phyloP scores from a whole-genome alignment of 2,113 vertebrate species.

The Mesembrinibis cayennensis region DNA sequence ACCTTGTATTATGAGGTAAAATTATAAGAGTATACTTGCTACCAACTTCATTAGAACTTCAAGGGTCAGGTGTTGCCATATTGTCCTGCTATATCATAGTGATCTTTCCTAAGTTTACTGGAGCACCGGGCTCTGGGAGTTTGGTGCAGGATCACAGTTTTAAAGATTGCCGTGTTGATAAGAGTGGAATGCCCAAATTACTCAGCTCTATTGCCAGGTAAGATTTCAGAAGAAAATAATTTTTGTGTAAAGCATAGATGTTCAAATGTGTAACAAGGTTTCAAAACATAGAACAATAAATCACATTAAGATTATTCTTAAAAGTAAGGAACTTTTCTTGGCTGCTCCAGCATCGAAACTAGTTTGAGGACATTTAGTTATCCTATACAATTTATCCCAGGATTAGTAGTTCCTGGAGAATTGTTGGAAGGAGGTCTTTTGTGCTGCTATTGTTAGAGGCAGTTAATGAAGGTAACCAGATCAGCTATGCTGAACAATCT shows the following conservation, averaged over 20 bases:
- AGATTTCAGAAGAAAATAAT: neutral
- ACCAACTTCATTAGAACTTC: neutral
- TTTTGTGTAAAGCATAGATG: neutral
- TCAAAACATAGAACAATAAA: neutral
- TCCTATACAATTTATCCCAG: neutral
- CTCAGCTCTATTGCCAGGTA: neutral
- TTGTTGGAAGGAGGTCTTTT: neutral
- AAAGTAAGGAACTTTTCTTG: neutral
- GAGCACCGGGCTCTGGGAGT: neutral
- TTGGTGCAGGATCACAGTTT: neutral
- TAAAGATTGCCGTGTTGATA: neutral
- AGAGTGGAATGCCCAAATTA: neutral
- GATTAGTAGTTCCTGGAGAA: neutral
- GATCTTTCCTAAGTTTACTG: neutral
- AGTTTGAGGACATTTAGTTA: neutral
- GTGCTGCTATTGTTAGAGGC: neutral
- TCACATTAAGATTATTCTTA: neutral
- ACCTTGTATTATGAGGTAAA: fast-evolving
- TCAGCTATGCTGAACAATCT: neutral
- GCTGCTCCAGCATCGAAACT: neutral
- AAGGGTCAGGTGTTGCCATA: neutral
- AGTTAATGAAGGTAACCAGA: neutral
- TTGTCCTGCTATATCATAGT: neutral
- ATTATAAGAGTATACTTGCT: neutral
- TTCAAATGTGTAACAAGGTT: neutral